These are phyloP conservation scores for Macroglossus sobrinus DNA, from an alignment of 2,113 vertebrate species.

Conservation along the genomic window DNA sequence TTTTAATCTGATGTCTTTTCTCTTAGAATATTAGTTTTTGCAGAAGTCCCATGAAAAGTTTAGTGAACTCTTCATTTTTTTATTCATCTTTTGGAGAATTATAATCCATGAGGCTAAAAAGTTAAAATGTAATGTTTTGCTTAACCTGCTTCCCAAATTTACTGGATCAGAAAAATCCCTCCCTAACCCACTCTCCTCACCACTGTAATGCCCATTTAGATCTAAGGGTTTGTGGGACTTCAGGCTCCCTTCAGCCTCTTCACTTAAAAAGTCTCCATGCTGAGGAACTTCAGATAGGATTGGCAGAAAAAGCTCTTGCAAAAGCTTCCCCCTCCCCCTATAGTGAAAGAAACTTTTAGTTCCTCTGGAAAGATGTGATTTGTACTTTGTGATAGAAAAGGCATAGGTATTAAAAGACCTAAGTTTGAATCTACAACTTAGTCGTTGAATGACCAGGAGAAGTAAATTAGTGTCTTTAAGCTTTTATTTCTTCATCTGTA, in stretches of 20 bases:
- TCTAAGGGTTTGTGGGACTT: not conserved
- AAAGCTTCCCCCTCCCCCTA: too few relatives aligned
- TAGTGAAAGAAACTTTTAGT: not conserved
- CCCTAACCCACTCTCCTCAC: not conserved
- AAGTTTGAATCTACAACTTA: not conserved
- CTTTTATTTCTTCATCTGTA: not conserved
- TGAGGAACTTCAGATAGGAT: not conserved
- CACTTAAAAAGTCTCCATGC: not conserved
- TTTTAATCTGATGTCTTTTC: not conserved
- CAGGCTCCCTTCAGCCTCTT: not conserved
- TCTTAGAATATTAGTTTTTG: not conserved
- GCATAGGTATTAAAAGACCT: not conserved
- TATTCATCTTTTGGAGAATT: conserved; percentile 6
- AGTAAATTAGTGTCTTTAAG: not conserved
- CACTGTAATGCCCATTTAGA: too few relatives aligned
- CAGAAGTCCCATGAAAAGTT: not conserved
- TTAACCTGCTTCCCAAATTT: not conserved
- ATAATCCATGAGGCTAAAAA: not conserved
- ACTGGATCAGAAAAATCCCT: not conserved
- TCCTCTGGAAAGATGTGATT: not conserved
- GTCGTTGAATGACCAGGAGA: not conserved
- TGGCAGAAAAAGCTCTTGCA: not conserved
- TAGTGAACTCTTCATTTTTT: conserved; percentile 17
- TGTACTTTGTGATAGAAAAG: not conserved
- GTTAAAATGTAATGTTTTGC: not conserved